Evolutionary conservation across 2,113 vertebrate genomes (phyloP).

Genomic region (Cnemophilus loriae): DNA sequence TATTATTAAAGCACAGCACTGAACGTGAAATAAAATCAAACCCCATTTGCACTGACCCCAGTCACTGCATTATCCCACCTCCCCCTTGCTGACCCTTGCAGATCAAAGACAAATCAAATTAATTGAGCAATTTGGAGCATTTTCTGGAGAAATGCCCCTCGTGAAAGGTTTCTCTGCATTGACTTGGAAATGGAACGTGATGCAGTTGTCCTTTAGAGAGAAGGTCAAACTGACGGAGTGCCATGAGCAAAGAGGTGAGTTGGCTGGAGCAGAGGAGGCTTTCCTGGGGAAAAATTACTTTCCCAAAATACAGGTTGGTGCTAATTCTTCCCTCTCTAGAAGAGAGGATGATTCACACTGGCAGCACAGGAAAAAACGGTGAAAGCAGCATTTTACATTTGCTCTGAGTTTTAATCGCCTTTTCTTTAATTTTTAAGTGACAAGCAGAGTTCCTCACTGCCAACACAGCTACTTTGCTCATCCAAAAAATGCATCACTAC

Average conservation of each 20-base stretch:
- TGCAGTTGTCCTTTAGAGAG: constrained; percentile 22
- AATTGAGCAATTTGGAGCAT: neutral
- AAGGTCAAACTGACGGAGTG: constrained; percentile 20
- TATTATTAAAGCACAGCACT: neutral
- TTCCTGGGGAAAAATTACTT: neutral
- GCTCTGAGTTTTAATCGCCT: neutral
- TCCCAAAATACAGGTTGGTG: neutral
- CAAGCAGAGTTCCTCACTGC: constrained; percentile 33
- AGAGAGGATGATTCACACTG: neutral
- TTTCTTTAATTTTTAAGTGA: neutral
- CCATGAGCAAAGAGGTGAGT: constrained; percentile 73
- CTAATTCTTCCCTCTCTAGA: neutral
- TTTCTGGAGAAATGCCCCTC: neutral
- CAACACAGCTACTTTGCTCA: constrained; percentile 74
- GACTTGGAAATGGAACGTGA: constrained; percentile 50
- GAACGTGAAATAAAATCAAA: neutral
- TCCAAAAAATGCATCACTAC: constrained; percentile 23
- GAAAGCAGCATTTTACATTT: neutral
- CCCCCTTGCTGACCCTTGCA: neutral
- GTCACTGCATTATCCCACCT: neutral
- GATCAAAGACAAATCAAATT: neutral
- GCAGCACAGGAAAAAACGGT: neutral
- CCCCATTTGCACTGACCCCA: neutral
- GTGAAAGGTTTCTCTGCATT: neutral
- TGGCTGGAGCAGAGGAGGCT: constrained; percentile 56